Base-by-base conservation (phyloP, 30 jellyfish, hydroid and myxozoan genomes). In the Hydractinia symbiolongicarpus region DNA sequence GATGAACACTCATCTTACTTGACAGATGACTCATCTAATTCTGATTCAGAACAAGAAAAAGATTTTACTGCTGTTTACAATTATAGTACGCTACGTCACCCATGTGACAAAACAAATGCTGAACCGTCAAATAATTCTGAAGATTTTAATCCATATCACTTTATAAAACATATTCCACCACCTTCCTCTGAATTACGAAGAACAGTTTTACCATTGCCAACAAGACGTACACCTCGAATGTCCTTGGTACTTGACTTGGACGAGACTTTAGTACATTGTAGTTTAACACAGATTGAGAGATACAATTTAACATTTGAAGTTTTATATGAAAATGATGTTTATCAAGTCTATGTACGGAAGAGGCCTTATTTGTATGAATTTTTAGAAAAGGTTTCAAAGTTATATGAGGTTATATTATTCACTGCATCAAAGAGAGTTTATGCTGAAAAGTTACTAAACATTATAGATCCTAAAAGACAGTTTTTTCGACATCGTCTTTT, bases 191-290 rank as follows among this genome's bases (percentile, higher is more conserved):
- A 61, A 20, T 21, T 56, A 40, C 81, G 95, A 52, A 84, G 93
- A 64, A 91, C 96, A 5, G 95, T 93, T 4, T 89, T 93, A 20
- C 98, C 98, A 4, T 55, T 93, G 76, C 95, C 95, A 66, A 93
- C 98, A 8, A 86, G 98, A 53, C 75, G 90, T 62, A 87, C 94
- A 7, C 89, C 91, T 40, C 89, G 83, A 50, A 85, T 85, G 96
- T 83, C 95, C 7, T 84, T 93, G 19, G 98, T 93, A 13, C 85
- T 93, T 67, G 98, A 93, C 61, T 86, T 93, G 53, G 98, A 93
- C 67, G 98, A 93, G 81, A 93, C 98, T 44, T 88, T 93, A 67
- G 98, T 93, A 44, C 98, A 93, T 78, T 93, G 98, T 79, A 93
- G 98, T 60, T 66, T 93, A 50, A 84, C 95, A 4, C 84, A 74